These are phyloP conservation scores for Tachycineta bicolor DNA, from an alignment of 2,113 vertebrate species.

Conservation along the genomic window DNA sequence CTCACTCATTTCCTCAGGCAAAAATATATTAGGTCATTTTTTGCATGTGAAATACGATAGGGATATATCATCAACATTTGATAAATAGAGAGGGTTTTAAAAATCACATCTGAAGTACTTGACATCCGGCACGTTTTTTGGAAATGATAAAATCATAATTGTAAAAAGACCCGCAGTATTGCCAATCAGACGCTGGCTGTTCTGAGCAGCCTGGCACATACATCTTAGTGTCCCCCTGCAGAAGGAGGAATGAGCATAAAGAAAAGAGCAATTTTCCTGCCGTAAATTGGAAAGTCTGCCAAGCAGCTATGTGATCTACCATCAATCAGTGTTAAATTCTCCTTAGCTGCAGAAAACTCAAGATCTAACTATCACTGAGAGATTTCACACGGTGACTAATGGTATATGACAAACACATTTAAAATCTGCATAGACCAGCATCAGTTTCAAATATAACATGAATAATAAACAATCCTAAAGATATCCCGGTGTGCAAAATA, in stretches of 20 bases:
- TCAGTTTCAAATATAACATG: constrained; percentile 72
- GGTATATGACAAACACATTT: constrained; percentile 88
- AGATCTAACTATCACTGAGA: constrained; percentile 87
- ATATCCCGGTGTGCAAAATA: constrained; percentile 68
- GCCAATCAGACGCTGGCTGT: constrained; percentile 66
- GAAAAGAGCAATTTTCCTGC: constrained; percentile 90
- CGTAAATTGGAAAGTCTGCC: constrained; percentile 92
- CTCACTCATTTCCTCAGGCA: constrained; percentile 46
- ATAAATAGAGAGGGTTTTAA: constrained; percentile 63
- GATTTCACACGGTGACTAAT: constrained; percentile 88
- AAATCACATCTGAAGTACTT: constrained; percentile 62
- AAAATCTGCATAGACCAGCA: constrained; percentile 83
- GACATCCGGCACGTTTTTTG: constrained; percentile 72
- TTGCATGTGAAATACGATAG: constrained; percentile 14
- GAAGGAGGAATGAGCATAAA: constrained; percentile 83
- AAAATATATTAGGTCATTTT: constrained; percentile 26
- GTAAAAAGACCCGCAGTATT: constrained; percentile 71
- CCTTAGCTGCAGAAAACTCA: constrained; percentile 83
- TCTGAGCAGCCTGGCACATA: constrained; percentile 66
- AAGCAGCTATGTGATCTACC: constrained; percentile 91
- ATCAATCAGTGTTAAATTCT: constrained; percentile 92
- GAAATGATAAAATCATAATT: constrained; percentile 79
- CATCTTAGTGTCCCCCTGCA: constrained; percentile 72
- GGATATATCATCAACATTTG: constrained; percentile 54
- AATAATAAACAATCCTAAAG: constrained; percentile 75